phyloP scores from a whole-genome alignment of 2,888 invertebrate genomes.

The Drosophila peninsularis region DNA sequence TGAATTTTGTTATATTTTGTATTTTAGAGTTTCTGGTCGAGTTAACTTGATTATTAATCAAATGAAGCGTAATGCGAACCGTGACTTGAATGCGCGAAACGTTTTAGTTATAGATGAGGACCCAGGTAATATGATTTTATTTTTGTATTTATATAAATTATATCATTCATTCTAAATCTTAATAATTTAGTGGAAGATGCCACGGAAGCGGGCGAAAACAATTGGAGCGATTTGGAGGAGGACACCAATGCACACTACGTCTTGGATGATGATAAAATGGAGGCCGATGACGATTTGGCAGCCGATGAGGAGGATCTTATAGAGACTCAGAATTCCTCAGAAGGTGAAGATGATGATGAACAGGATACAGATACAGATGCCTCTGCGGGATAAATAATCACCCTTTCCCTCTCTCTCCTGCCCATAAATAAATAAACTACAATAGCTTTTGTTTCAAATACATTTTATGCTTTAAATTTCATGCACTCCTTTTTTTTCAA shows the following conservation, averaged over 20 bases:
- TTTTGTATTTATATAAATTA: not conserved
- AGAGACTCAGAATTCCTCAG: slow-evolving; percentile 50
- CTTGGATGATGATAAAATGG: slow-evolving; percentile 47
- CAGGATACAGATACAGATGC: slow-evolving; percentile 54
- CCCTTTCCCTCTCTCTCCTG: not conserved
- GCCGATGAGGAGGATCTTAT: slow-evolving; percentile 55
- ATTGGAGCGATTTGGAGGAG: slow-evolving; percentile 64
- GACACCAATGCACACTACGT: slow-evolving; percentile 10
- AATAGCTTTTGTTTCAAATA: slow-evolving; percentile 55
- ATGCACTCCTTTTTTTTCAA: slow-evolving; percentile 32
- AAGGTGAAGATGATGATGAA: slow-evolving; percentile 50
- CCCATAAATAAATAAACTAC: slow-evolving; percentile 29
- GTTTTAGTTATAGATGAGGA: slow-evolving; percentile 81
- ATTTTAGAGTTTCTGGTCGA: slow-evolving; percentile 82
- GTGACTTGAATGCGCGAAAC: slow-evolving; percentile 77
- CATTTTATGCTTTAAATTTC: slow-evolving; percentile 56
- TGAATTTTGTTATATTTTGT: not conserved
- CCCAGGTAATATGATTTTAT: slow-evolving; percentile 60
- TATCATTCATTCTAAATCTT: not conserved
- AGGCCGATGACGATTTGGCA: slow-evolving; percentile 71
- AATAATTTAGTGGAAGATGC: slow-evolving; percentile 23
- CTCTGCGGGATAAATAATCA: slow-evolving; percentile 24
- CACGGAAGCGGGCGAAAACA: slow-evolving; percentile 29
- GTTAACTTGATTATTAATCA: slow-evolving; percentile 83
- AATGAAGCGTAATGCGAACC: slow-evolving; percentile 82